Evolutionary conservation across 1,140 invertebrate genomes (phyloP).

Genomic region (Drosophila rhopaloa): DNA sequence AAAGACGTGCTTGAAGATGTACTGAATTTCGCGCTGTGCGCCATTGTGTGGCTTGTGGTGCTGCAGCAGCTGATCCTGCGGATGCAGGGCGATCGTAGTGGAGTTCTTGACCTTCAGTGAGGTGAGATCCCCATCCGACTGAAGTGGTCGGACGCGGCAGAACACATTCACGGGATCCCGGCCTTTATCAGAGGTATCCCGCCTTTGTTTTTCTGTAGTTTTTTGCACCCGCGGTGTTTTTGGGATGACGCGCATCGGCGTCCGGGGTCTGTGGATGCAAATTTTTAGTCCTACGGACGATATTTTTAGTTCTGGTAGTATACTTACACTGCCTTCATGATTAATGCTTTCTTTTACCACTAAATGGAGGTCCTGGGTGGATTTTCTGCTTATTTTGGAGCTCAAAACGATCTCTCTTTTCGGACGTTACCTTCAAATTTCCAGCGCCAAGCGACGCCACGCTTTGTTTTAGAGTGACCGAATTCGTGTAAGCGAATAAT

Average conservation of each 20-base stretch:
- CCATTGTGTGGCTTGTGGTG: constrained; percentile 86
- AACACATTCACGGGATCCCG: constrained; percentile 92
- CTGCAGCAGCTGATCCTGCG: constrained; percentile 87
- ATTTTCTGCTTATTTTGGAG: not conserved
- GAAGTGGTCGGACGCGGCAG: constrained; percentile 92
- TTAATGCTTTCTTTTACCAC: constrained; percentile 8
- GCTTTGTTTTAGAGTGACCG: constrained; percentile 42
- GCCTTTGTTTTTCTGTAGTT: constrained; percentile 37
- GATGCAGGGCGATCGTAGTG: constrained; percentile 87
- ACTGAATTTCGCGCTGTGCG: constrained; percentile 89
- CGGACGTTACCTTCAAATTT: constrained; percentile 67
- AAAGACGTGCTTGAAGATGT: constrained; percentile 94
- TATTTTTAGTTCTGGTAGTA: not conserved
- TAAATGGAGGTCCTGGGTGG: not conserved
- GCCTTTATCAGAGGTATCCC: constrained; percentile 43
- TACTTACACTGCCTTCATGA: constrained; percentile 71
- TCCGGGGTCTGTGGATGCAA: constrained; percentile 66
- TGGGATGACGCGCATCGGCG: constrained; percentile 67
- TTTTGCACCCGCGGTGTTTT: constrained; percentile 55
- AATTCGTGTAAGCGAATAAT: not conserved
- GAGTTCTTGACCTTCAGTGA: constrained; percentile 91
- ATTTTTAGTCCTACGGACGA: not conserved
- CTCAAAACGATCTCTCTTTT: constrained; percentile 4
- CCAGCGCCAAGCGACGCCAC: constrained; percentile 71
- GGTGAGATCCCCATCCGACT: constrained; percentile 87